These are phyloP conservation scores for Cyprinodon brontotheroides DNA, from an alignment of 2,113 vertebrate genomes.

Conservation along the genomic window DNA sequence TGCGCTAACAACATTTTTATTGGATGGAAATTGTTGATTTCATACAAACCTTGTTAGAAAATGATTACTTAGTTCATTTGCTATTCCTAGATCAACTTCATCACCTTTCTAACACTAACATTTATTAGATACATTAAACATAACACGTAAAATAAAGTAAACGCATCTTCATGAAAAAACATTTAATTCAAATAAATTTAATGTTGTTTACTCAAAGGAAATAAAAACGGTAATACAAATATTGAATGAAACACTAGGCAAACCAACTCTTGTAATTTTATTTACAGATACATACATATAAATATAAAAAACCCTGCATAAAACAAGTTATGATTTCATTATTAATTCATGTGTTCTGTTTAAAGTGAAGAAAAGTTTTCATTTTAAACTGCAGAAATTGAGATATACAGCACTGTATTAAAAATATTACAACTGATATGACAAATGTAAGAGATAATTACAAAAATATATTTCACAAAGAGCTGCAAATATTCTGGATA, in stretches of 20 bases:
- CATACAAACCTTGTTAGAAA: too few relatives aligned
- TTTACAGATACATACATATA: not conserved
- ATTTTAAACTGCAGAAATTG: conserved; percentile 1
- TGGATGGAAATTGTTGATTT: too few relatives aligned
- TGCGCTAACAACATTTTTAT: too few relatives aligned
- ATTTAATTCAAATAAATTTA: not conserved
- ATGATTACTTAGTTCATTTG: not conserved
- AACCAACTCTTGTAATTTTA: not conserved
- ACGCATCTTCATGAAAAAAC: not conserved
- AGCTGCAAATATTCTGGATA: not conserved
- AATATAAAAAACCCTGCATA: not conserved
- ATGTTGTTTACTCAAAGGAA: not conserved
- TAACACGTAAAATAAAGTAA: not conserved
- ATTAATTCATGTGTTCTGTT: not conserved
- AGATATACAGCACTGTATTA: not conserved
- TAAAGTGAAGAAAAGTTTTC: not conserved
- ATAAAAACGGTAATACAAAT: not conserved
- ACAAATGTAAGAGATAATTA: not conserved
- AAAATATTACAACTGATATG: not conserved
- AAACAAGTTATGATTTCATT: not conserved
- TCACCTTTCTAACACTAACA: not conserved
- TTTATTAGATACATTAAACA: not conserved
- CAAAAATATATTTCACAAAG: not conserved
- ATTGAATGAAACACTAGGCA: not conserved
- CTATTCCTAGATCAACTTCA: not conserved